These are phyloP conservation scores for Trachelus tabidus DNA, from an alignment of 2,888 invertebrate species.

Conservation along the genomic window DNA sequence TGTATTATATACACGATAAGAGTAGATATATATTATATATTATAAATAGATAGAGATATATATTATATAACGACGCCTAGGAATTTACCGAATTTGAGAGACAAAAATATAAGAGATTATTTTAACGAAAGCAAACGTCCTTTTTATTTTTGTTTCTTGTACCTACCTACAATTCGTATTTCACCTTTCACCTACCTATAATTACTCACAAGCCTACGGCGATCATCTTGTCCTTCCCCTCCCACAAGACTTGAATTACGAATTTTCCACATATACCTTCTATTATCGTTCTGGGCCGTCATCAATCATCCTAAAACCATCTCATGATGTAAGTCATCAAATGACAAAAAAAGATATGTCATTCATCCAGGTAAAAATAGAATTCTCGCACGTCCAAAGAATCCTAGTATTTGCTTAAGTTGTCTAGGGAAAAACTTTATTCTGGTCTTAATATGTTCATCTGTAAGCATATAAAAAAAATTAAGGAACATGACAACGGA, in stretches of 20 bases:
- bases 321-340: neutral
- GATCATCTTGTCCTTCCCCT: neutral
- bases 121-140: constrained; percentile 41
- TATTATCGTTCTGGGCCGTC: neutral
- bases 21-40: constrained; percentile 27
- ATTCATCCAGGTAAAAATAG: neutral
- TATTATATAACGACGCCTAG: constrained; percentile 30
- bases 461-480: neutral
- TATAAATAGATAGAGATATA: constrained; percentile 22
- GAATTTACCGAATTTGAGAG: constrained; percentile 50
- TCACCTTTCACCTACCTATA: neutral
- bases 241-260: neutral
- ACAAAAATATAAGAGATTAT: constrained; percentile 58
- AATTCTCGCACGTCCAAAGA: neutral
- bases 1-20: constrained; percentile 40
- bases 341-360: neutral
- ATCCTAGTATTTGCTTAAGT: neutral
- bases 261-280: neutral
- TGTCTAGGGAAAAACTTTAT: neutral
- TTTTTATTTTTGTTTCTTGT: constrained; percentile 12
- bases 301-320: neutral
- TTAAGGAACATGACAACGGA: no score
- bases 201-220: neutral
- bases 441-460: neutral
- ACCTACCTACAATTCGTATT: neutral